Percentiles rank a stretch among this genome's conserved stretches.
These are phyloP conservation scores for Julus scanicus DNA, from an alignment of 2,888 invertebrate genomes.

Conservation along the genomic window DNA sequence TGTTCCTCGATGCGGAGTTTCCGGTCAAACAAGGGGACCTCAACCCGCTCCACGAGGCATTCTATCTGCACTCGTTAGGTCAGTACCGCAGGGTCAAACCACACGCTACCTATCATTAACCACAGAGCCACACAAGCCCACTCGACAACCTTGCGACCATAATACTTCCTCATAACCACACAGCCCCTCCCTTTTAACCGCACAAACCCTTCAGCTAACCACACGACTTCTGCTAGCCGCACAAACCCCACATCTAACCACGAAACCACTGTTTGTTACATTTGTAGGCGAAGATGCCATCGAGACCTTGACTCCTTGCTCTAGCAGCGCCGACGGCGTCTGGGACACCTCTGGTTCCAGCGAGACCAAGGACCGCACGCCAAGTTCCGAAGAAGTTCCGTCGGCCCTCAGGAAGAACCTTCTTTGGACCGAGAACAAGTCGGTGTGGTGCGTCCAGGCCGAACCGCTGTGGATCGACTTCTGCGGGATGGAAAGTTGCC, in stretches of 20 bases:
- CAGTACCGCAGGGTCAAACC: background rate
- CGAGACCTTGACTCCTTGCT: background rate
- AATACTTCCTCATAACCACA: no score
- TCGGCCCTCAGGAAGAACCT: constrained; percentile 65
- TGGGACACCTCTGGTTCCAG: background rate
- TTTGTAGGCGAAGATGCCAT: background rate
- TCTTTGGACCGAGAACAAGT: constrained; percentile 85
- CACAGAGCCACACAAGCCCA: no score
- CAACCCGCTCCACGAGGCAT: constrained; percentile 84
- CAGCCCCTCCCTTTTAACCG: no score
- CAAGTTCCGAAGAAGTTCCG: background rate
- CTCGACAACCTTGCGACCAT: no score
- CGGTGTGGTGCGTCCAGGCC: constrained; percentile 85
- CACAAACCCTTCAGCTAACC: no score
- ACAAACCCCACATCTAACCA: no score
- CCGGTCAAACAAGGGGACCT: constrained; percentile 77
- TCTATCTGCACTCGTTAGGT: constrained; percentile 76
- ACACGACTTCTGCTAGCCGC: no score
- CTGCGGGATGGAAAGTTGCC: constrained; percentile 79
- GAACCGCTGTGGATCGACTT: constrained; percentile 97
- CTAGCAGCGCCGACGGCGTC: constrained; percentile 65
- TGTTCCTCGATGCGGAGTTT: constrained; percentile 82
- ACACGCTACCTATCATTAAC: no score
- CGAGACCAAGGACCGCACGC: background rate
- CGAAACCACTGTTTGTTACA: no score